Evolutionary conservation across 2,113 vertebrate genomes (phyloP), one percentile per base, ranked within the genome.

Genomic region (Aegithalos caudatus): DNA sequence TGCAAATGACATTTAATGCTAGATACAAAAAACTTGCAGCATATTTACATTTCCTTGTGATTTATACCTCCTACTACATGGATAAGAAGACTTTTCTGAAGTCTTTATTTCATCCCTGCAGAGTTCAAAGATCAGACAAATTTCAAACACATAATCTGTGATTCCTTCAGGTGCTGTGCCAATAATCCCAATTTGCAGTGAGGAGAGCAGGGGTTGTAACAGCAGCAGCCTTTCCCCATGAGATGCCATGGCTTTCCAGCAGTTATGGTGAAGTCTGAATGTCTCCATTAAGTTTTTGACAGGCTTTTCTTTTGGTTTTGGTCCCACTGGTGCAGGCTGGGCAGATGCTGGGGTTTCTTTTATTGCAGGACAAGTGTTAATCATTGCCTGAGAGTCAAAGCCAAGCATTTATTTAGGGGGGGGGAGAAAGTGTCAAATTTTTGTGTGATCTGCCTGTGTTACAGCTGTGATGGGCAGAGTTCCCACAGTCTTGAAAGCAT

Each of bases 1-100:
- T 94, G 91, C 93, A 97, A 95, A 95, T 94, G 33, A 44, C 37
- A 21, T 93, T 96, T 81, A 77, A 95, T 95, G 80, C 78, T 42
- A 54, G 85, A 77, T 76, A 95, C 81, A 95, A 91, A 83, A 74
- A 87, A 62, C 29, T 54, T 85, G 37, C 47, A 76, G 64, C 38
- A 44, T 95, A 24, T 96, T 93, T 92, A 81, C 42, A 54, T 94
- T 82, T 67, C 57, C 76, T 83, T 85, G 42, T 86, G 96, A 90
- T 96, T 91, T 80, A 33, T 88, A 78, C 79, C 90, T 42, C 61
- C 74, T 88, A 56, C 92, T 73, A 38, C 10, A 5, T 56, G 70
- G 81, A 38, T 88, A 51, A 81, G 86, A 54, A 44, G 44, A 42
- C 45, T 48, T 83, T 37, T 71, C 82, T 79, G 76, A 92, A 72